phyloP scores from a whole-genome alignment of 2,113 vertebrate genomes.

The Prunella himalayana region DNA sequence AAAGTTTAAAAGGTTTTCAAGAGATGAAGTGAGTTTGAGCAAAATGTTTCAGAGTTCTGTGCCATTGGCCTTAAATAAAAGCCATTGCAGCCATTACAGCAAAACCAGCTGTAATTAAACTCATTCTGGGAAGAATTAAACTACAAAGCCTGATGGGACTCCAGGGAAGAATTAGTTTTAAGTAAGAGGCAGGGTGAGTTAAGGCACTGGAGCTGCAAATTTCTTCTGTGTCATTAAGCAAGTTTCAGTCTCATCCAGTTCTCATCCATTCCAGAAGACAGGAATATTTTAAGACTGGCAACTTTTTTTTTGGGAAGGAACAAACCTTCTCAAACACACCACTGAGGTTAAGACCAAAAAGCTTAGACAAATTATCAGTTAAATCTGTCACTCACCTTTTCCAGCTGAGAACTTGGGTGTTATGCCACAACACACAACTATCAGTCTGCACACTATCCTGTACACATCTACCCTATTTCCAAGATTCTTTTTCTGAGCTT shows the following conservation, averaged over 20 bases:
- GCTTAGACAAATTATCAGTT: background rate
- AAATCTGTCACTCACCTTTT: background rate
- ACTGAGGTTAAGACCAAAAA: background rate
- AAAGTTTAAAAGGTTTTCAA: background rate
- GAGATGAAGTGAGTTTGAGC: background rate
- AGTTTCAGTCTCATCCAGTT: background rate
- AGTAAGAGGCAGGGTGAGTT: background rate
- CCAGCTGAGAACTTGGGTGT: background rate
- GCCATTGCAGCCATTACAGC: background rate
- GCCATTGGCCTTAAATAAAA: background rate
- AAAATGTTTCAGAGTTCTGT: background rate
- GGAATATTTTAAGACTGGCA: background rate
- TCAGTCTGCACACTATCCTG: background rate
- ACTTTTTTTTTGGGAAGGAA: background rate
- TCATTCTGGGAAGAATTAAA: background rate
- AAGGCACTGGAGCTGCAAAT: background rate
- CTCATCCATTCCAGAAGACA: background rate
- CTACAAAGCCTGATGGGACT: background rate
- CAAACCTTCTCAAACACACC: accelerated
- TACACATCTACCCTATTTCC: background rate
- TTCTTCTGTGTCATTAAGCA: background rate
- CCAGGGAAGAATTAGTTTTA: background rate
- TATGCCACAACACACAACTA: background rate
- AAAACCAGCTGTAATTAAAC: background rate
- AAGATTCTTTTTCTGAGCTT: background rate